These are phyloP conservation scores for Callipepla squamata DNA, from an alignment of 2,113 vertebrate species.

Conservation along the genomic window DNA sequence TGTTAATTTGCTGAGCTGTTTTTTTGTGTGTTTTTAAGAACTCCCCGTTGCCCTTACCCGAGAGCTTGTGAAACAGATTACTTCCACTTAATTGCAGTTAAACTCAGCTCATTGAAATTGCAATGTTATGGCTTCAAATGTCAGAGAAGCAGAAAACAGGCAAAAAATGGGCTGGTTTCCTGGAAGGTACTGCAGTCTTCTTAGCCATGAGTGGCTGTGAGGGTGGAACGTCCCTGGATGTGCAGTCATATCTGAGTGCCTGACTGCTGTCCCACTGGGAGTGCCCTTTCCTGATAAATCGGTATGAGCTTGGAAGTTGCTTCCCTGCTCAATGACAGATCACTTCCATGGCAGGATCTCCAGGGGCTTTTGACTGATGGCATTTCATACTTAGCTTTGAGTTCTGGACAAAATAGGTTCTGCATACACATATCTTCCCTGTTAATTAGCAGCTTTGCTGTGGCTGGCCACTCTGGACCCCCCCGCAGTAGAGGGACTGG, in stretches of 20 bases:
- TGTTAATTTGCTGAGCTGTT: neutral
- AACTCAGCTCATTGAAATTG: neutral
- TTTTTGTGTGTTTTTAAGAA: neutral
- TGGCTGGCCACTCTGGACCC: neutral
- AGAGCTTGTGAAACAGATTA: neutral
- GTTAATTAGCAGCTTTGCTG: neutral
- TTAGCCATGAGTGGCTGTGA: neutral
- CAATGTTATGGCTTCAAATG: neutral
- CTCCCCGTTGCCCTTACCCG: neutral
- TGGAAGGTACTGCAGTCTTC: neutral
- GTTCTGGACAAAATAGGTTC: neutral
- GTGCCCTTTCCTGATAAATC: neutral
- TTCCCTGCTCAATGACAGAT: neutral
- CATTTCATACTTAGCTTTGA: neutral
- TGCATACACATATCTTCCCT: neutral
- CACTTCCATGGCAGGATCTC: neutral
- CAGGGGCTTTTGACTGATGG: neutral
- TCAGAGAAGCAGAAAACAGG: neutral
- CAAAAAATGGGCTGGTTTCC: neutral
- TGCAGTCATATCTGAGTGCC: neutral
- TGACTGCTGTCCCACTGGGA: neutral
- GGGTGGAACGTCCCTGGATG: neutral
- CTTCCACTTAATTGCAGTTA: neutral
- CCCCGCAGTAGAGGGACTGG: neutral
- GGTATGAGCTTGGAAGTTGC: fast-evolving